phyloP scores from a whole-genome alignment of 2,797 vertebrate genomes.

The Myotis planiceps region DNA sequence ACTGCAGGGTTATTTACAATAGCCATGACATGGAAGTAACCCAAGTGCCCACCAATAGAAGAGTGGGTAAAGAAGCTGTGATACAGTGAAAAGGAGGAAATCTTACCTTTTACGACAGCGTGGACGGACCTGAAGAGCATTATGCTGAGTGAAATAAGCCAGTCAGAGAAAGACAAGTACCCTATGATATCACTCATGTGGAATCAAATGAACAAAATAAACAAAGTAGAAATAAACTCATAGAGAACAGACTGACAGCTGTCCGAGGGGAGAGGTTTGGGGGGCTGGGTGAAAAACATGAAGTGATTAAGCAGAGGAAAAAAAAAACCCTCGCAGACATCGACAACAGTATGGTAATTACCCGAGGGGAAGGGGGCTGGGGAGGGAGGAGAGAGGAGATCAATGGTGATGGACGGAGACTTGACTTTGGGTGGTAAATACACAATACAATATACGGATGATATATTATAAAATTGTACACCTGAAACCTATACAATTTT shows the following conservation, averaged over 20 bases:
- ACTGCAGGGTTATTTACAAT: not conserved
- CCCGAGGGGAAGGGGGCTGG: not conserved
- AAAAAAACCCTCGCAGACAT: not conserved
- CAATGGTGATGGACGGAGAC: not conserved
- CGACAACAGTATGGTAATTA: not conserved
- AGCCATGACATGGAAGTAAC: not conserved
- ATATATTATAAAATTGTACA: not conserved
- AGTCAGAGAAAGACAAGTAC: not conserved
- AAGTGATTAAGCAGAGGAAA: not conserved
- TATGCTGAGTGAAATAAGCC: not conserved
- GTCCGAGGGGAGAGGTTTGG: not conserved
- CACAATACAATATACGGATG: not conserved
- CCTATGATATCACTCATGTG: not conserved
- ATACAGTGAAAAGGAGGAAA: not conserved
- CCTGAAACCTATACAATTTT: not conserved
- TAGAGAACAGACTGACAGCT: not conserved
- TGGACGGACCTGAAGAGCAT: not conserved
- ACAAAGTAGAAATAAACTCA: not conserved
- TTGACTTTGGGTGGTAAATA: not conserved
- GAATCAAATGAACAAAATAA: not conserved
- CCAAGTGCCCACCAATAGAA: not conserved
- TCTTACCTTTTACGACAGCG: not conserved
- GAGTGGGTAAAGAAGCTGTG: not conserved
- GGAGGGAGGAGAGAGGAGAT: not conserved
- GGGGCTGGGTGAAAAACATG: not conserved